Base-by-base conservation (phyloP, 2,797 vertebrate species). In the Acanthornis magna region DNA sequence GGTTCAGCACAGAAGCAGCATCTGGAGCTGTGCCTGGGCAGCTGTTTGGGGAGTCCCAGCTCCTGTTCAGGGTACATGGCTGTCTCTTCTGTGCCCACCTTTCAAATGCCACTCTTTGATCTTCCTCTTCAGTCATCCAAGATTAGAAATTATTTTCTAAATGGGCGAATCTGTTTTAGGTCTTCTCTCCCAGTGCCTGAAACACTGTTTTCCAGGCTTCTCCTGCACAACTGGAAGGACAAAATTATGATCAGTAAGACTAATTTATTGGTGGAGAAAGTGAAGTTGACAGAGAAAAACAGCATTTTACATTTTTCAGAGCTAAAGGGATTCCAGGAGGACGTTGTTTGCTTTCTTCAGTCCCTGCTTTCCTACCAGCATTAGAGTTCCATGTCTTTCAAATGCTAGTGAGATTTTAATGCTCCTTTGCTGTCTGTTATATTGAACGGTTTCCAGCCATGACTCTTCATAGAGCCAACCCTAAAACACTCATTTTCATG, bases 321-420 rank as follows among this genome's bases (percentile, higher is more conserved):
- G 72, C 19, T 40, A 66, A 78, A 88, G 60, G 61, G 58, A 78
- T 90, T 90, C 60, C 26, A 63, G 73, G 75, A 93, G 42, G 45
- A 63, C 38, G 15, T 12, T 47, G 73, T 79, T 93, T 91, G 51
- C 66, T 66, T 95, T 85, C 43, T 80, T 78, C 34, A 72, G 22
- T 57, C 29, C 29, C 62, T 90, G 47, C 7, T 88, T 93, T 81
- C 88, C 76, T 63, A 76, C 43, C 38, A 67, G 40, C 38, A 13
- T 79, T 51, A 78, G 16, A 13, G 14, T 73, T 86, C 84, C 50
- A 53, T 77, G 62, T 70, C 48, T 67, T 30, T 88, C 54, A 78
- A 65, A 58, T 61, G 42, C 58, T 54, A 17, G 26, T 62, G 80
- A 65, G 78, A 38, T 38, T 79, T 92, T 53, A 48, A 71, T 74